Evolutionary conservation across 2,797 vertebrate species (phyloP).

Genomic region (Podargus strigoides): DNA sequence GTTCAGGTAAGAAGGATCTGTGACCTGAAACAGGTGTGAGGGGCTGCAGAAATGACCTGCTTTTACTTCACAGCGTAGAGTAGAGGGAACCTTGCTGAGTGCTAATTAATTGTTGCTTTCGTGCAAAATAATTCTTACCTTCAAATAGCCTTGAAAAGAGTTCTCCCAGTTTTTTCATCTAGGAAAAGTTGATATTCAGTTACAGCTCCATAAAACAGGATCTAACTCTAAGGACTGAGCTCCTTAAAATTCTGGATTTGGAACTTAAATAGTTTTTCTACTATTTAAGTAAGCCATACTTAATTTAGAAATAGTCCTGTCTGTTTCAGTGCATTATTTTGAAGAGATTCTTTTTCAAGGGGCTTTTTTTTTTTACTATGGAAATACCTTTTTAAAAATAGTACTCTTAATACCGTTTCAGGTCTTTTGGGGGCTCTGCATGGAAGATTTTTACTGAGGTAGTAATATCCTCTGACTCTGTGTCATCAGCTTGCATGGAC

Average conservation of each 20-base stretch:
- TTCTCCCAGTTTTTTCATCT: not conserved
- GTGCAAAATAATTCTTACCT: conserved; percentile 30
- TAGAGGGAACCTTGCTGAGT: conserved; percentile 13
- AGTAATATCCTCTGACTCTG: no score
- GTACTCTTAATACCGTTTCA: not conserved
- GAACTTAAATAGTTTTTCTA: not conserved
- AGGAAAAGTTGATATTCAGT: not conserved
- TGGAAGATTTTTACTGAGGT: not conserved
- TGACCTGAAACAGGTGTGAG: conserved; percentile 38
- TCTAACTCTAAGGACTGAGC: not conserved
- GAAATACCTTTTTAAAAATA: not conserved
- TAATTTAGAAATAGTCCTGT: not conserved
- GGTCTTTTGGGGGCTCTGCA: not conserved
- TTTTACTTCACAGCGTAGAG: conserved; percentile 6
- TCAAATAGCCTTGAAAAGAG: conserved; percentile 34
- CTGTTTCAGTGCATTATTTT: not conserved
- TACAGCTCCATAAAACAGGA: not conserved
- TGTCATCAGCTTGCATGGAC: not conserved
- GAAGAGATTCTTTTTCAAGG: not conserved
- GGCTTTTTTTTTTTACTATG: not conserved
- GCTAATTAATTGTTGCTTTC: conserved; percentile 55
- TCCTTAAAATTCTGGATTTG: not conserved
- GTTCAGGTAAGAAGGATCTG: not conserved
- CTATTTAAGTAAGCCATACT: not conserved
- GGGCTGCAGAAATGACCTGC: conserved; percentile 14